Percentiles rank a stretch among this genome's conserved stretches.
These are phyloP conservation scores for Paralvinella palmiformis DNA, from an alignment of 1,140 invertebrate species.

Conservation along the genomic window DNA sequence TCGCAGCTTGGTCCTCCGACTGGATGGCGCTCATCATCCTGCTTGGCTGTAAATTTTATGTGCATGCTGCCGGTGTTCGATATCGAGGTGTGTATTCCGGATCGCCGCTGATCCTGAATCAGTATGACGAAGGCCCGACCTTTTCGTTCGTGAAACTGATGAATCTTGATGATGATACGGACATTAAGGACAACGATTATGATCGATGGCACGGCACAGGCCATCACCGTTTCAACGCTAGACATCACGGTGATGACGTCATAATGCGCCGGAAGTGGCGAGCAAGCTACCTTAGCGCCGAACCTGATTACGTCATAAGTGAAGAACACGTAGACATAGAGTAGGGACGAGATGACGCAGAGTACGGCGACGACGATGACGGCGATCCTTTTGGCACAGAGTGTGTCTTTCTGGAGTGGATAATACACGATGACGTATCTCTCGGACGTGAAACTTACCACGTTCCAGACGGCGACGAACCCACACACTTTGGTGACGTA, in stretches of 20 bases:
- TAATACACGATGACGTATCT: constrained; percentile 16
- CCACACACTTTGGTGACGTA: constrained; percentile 9
- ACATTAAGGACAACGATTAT: background rate
- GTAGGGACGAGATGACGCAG: background rate
- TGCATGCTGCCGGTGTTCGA: background rate
- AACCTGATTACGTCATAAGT: constrained; percentile 7
- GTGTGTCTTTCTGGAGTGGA: constrained; percentile 10
- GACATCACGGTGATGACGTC: constrained; percentile 12
- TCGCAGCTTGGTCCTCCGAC: constrained; percentile 35
- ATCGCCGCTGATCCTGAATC: background rate
- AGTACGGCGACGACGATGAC: background rate
- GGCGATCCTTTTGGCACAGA: constrained; percentile 14
- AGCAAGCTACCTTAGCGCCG: background rate
- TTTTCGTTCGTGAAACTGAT: background rate
- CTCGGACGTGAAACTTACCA: constrained; percentile 18
- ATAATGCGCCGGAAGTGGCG: background rate
- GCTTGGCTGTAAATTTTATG: background rate
- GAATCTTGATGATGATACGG: background rate
- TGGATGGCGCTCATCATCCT: background rate
- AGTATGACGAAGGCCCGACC: background rate
- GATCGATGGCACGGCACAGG: constrained; percentile 9
- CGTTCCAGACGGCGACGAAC: constrained; percentile 15
- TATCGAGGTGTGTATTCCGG: background rate
- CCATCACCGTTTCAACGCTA: constrained; percentile 12
- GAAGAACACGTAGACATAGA: constrained; percentile 12